A percentile compares a stretch with the other conserved stretches of the same genome.
These are phyloP conservation scores for Hormiphora californensis DNA, from an alignment of 37 sponge, comb jelly and placozoan genomes.

Conservation along the genomic window DNA sequence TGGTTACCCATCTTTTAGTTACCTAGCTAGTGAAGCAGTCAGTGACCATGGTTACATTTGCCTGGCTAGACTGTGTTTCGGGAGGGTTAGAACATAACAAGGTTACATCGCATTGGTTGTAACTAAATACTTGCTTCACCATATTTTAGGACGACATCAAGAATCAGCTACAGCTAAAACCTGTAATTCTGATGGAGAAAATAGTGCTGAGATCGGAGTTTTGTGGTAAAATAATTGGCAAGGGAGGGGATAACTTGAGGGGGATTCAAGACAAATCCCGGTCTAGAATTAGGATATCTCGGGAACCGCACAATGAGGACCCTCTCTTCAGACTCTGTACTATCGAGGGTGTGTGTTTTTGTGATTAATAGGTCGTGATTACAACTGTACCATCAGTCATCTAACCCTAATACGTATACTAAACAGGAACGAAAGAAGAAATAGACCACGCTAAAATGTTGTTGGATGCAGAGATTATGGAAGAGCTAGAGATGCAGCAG, in stretches of 20 bases:
- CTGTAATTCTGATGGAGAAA: neutral
- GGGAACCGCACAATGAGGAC: neutral
- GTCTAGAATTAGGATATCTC: neutral
- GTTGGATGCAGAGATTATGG: neutral
- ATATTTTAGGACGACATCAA: no score
- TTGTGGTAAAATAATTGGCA: conserved; percentile 47
- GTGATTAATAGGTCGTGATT: no score
- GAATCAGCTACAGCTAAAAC: conserved; percentile 45
- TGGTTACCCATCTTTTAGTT: no score
- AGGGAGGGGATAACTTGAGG: conserved; percentile 40
- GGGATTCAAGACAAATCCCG: neutral
- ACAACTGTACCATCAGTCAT: no score
- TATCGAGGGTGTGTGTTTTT: neutral
- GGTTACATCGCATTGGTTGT: no score
- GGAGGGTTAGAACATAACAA: no score
- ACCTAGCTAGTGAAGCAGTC: no score
- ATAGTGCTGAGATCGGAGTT: conserved; percentile 17
- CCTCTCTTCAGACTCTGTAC: neutral
- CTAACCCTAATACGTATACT: neutral
- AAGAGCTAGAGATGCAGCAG: conserved; percentile 16
- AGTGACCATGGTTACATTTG: no score
- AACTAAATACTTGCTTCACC: no score
- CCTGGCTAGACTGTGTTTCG: no score
- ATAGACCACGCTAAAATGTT: conserved; percentile 9
- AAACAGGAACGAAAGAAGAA: conserved; percentile 39